Base-by-base conservation (phyloP, 1,140 invertebrate species). In the Diplogasteroides magnus region DNA sequence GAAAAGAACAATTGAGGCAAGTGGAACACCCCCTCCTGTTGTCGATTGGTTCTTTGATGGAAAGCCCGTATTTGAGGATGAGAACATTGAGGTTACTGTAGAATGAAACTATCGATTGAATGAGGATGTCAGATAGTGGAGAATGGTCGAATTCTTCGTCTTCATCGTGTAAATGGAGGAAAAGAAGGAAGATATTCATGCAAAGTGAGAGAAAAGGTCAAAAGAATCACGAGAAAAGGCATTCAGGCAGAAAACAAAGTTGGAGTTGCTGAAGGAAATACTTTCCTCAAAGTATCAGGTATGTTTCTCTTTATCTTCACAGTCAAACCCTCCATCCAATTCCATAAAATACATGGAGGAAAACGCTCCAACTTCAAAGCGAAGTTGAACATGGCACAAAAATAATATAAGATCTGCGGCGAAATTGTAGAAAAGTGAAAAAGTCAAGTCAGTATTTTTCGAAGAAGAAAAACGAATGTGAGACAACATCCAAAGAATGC, bases 21-120 rank as follows among this genome's bases (percentile, higher is more conserved):
- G 75, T 31, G 86, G 86, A 19, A 83, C 83, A 61, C 87, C 87
- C 11, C 61, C 64, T 3, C 85, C 86, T 31, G 68, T 77, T 6
- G 83, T 87, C 27, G 75, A 72, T 11, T 87, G 87, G 87, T 32
- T 65, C 15, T 71, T 74, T 28, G 72, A 82, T 48, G 78, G 80
- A 60, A 31, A 31, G 25, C 76, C 76, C 15, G n/a, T 72, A n/a
- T 28, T 84, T 37, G 77, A 80, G 58, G 63, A 60, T 13, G 62
- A 68, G 26, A 75, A 73, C 26, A 60, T 78, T n/a, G 76, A 83
- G 25, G 32, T 61, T 61, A 37, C 55, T 64, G 2, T 19, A 25
- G n/a, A n/a, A n/a, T n/a, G n/a, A n/a, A n/a, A n/a, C n/a, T n/a
- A n/a, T n/a, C n/a, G n/a, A n/a, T n/a, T n/a, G n/a, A n/a, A 26